Evolutionary conservation across 2,888 invertebrate genomes (phyloP), one percentile per base, ranked within the genome.

Genomic region (Sminthurinus aureus): DNA sequence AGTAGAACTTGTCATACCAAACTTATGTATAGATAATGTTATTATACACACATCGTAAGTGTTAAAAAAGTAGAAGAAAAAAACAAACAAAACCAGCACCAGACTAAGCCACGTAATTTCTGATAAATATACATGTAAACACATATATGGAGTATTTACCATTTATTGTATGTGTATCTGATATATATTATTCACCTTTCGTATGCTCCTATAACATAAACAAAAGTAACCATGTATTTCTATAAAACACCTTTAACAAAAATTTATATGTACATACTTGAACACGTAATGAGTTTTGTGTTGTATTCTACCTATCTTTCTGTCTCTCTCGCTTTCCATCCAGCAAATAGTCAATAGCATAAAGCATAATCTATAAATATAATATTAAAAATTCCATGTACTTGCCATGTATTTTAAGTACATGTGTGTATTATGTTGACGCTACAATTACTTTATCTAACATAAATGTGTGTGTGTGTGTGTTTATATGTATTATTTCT

Each of bases 21-120:
- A 38, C 58, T 13, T 58, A 58, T 58, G 58, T 18, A 58, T 58
- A 58, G 13, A 58, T 58, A 58, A 58, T 58, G 9, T n/a, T n/a
- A n/a, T n/a, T 58, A 58, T 58, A 58, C 18, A 58, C 9, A 58
- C 18, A 52, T 58, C 6, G 38, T 38, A n/a, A 15, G 58, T 12
- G 58, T 38, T 11, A 69, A 11, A 69, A 13, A 71, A 71, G 26
- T 8, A 71, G 12, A 24, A 24, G 24, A 26, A 71, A 26, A 71
- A 11, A 71, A 71, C 22, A 24, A 71, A 71, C 24, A 71, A 71
- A 71, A 71, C 71, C 24, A 71, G 71, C 22, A 71, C 71, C 26
- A 71, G 22, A 71, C 71, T 71, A 13, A 71, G 71, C 71, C 71
- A 71, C 71, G 71, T 71, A 71, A 26, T 71, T 71, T 24, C 24